Evolutionary conservation across 2,113 vertebrate species (phyloP).

Genomic region (Ahaetulla prasina): DNA sequence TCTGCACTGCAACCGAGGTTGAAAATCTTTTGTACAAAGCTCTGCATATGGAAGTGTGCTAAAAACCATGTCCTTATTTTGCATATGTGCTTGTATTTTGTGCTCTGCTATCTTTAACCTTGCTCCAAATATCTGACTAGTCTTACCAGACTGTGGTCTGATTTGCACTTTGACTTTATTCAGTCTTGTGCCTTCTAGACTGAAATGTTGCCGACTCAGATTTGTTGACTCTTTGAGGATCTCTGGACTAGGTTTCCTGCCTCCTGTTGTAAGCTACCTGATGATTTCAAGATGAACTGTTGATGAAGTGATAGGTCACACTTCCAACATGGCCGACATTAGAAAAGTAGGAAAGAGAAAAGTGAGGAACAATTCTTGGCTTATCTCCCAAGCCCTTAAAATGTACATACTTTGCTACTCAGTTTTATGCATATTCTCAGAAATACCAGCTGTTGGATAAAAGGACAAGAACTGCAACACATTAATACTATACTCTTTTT

Average conservation of each 20-base stretch:
- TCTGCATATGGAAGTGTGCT: not conserved
- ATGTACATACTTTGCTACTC: not conserved
- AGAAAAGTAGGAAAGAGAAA: conserved; percentile 9
- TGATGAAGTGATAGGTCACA: not conserved
- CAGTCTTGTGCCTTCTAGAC: not conserved
- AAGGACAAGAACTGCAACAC: conserved; percentile 2
- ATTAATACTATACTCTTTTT: conserved; percentile 18
- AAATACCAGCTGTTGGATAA: conserved; percentile 1
- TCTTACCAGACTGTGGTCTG: not conserved
- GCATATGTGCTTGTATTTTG: not conserved
- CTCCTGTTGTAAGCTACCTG: not conserved
- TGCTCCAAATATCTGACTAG: not conserved
- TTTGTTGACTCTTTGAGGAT: not conserved
- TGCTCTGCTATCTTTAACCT: not conserved
- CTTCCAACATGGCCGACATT: not conserved
- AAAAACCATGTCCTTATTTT: not conserved
- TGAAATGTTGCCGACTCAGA: not conserved
- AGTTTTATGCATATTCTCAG: conserved; percentile 16
- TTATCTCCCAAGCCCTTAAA: not conserved
- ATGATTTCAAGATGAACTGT: not conserved
- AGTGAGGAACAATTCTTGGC: not conserved
- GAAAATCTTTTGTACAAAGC: not conserved
- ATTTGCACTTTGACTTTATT: not conserved
- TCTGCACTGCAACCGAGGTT: not conserved
- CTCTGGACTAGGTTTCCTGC: not conserved